Evolutionary conservation across 2,113 vertebrate species (phyloP), one percentile per base, ranked within the genome.

Genomic region (Nipponia nippon): DNA sequence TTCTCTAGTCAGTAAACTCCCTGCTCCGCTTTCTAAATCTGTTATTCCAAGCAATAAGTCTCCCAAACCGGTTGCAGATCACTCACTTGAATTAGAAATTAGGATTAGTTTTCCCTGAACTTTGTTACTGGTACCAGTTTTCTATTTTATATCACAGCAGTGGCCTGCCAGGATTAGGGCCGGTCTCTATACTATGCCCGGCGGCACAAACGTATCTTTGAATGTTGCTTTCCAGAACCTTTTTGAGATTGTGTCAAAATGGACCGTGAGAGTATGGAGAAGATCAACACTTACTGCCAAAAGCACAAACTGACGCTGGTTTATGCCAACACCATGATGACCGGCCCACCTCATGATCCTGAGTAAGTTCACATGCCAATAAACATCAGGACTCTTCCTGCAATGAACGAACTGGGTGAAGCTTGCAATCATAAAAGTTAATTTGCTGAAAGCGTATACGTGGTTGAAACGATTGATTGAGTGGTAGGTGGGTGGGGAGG

Each of bases 201-300:
- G 50, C 71, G 50, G 2, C 29, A n/a, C 44, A 32, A 34, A n/a
- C 9, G 0, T 3, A 17, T 38, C 38, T 87, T 27, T 78, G 9
- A 58, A 27, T 47, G 17, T 73, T 92, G 19, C n/a, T 92, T 90
- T 92, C 44, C 95, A 97, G 92, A 65, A 30, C 30, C 46, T 73
- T 2, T n/a, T 30, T 62, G 50, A 88, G 89, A 62, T 6, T 47
- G 36, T 52, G 12, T 53, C 55, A 55, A 38, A 73, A 97, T 95
- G 55, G 55, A 72, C 30, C 30, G 27, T 11, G 78, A 52, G 5
- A 97, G 1, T 53, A 77, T 96, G 62, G 27, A 9, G 6, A 86
- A 44, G 84, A 53, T 98, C 92, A 97, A 98, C 94, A 61, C 0
- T 13, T 93, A 98, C 77, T 8, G 91, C 40, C 98, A 98, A 55